Evolutionary conservation across 2,888 invertebrate genomes (phyloP).

Genomic region (Dinocampus coccinellae): DNA sequence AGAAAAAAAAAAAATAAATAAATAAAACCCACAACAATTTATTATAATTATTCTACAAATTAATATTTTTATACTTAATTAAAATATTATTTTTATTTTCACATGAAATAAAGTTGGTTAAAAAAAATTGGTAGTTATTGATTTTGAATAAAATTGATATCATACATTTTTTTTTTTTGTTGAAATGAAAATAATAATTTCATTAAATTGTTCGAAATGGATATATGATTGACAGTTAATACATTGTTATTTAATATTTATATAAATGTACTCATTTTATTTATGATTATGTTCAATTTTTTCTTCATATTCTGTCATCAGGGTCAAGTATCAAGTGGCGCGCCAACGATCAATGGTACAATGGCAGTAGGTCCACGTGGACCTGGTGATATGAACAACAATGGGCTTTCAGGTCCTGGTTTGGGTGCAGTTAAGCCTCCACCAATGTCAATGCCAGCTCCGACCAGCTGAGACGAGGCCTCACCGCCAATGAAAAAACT

Average conservation of each 20-base stretch:
- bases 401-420: conserved; percentile 65
- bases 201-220: no score
- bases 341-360: conserved; percentile 63
- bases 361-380: conserved; percentile 58
- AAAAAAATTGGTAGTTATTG: no score
- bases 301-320: conserved; percentile 43
- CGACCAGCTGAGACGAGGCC: conserved; percentile 69
- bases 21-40: no score
- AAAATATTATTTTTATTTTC: no score
- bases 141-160: no score
- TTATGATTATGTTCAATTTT: background rate
- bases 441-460: conserved; percentile 67
- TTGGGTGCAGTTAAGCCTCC: conserved; percentile 64
- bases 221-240: background rate
- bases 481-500: conserved; percentile 65
- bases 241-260: background rate
- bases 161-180: no score
- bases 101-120: no score
- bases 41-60: no score
- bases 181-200: no score
- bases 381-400: conserved; percentile 68
- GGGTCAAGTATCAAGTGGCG: conserved; percentile 65
- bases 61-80: no score
- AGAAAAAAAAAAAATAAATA: no score
- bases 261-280: background rate